These are phyloP conservation scores for Ammospiza maritima DNA, from an alignment of 2,797 vertebrate species.

Conservation along the genomic window DNA sequence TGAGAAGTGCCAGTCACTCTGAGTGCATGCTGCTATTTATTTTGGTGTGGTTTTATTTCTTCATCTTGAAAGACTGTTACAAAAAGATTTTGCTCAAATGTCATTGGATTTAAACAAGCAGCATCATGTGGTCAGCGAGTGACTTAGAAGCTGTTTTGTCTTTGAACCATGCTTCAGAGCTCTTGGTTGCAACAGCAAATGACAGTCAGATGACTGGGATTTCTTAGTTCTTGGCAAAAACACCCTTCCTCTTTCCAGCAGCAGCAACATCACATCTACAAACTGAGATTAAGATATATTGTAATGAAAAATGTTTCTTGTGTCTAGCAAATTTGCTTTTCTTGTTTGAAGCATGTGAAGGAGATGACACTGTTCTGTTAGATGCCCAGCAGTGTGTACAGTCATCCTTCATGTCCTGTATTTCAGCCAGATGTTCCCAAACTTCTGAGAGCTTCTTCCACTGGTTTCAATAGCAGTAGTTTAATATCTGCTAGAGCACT, in stretches of 20 bases:
- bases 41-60: background rate
- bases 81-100: background rate
- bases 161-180: background rate
- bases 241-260: background rate
- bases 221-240: background rate
- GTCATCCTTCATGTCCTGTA: background rate
- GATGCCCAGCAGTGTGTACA: background rate
- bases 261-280: background rate
- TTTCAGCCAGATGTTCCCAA: background rate
- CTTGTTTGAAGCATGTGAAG: background rate
- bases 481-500: background rate
- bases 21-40: background rate
- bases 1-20: background rate
- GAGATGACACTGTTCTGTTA: background rate
- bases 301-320: background rate
- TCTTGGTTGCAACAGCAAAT: background rate
- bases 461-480: background rate
- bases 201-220: constrained; percentile 27
- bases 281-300: background rate
- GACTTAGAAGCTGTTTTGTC: constrained; percentile 11
- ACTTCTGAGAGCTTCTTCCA: background rate
- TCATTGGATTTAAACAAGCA: background rate
- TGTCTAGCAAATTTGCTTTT: background rate
- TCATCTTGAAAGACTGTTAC: background rate
- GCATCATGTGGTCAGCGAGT: background rate